A percentile compares a stretch with the other conserved stretches of the same genome.
phyloP scores from a whole-genome alignment of 2,888 invertebrate species.

The Cacoxenus indagator region DNA sequence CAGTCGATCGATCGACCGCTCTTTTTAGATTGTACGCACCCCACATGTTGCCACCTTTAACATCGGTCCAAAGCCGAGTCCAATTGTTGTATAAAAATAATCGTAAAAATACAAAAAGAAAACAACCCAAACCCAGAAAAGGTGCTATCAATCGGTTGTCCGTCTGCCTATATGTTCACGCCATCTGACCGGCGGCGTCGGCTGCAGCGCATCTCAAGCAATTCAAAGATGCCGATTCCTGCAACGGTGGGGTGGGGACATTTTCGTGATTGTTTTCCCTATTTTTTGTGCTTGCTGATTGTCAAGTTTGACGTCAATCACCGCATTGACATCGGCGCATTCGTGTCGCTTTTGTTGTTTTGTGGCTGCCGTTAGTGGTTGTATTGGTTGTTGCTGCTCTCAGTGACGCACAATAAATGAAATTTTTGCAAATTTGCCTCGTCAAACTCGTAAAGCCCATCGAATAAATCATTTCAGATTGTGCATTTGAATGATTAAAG shows the following conservation, averaged over 20 bases:
- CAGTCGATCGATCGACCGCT: neutral
- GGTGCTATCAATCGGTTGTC: no score
- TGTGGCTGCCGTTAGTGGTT: slow-evolving; percentile 35
- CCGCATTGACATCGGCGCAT: slow-evolving; percentile 52
- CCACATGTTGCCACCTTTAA: neutral
- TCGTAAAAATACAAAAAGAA: no score
- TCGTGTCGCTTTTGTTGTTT: slow-evolving; percentile 30
- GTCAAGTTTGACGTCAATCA: slow-evolving; percentile 53
- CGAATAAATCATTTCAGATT: slow-evolving; percentile 18
- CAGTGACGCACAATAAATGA: slow-evolving; percentile 45
- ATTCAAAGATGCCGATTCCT: no score
- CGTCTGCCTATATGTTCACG: no score
- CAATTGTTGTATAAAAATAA: no score
- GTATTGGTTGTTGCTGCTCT: neutral
- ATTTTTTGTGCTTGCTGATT: slow-evolving; percentile 37
- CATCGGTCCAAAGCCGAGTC: no score
- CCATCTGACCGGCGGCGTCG: no score
- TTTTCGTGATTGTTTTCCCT: neutral
- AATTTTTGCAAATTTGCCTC: slow-evolving; percentile 5
- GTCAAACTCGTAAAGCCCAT: no score
- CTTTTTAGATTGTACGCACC: neutral
- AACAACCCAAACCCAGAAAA: no score
- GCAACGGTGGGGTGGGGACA: neutral
- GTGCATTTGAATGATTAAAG: neutral
- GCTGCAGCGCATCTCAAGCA: no score